Evolutionary conservation across 2,113 vertebrate species (phyloP), one percentile per base, ranked within the genome.

Genomic region (Gobio gobio): DNA sequence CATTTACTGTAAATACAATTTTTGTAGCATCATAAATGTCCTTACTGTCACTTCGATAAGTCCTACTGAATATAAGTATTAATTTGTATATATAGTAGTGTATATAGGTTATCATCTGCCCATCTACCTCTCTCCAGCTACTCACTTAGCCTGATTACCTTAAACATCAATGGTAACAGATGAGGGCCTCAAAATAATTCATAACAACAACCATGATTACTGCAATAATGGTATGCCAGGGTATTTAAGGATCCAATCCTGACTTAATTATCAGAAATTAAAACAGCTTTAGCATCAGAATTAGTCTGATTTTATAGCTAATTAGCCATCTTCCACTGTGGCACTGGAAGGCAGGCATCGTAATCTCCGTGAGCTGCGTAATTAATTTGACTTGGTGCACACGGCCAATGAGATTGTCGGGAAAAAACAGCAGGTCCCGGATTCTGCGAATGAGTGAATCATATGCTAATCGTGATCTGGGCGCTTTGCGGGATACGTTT

Each of bases 281-380:
- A 95, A 94, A 94, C 92, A 92, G 94, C 92, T 95, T 95, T 94
- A 95, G 93, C 93, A 92, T 95, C 93, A 89, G 93, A 95, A 95
- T 95, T 94, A 94, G 93, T 93, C 93, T 93, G 93, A 95, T 94
- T 94, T 94, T 94, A 94, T 94, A 92, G 94, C 93, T 95, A 95
- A 95, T 95, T 95, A 95, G 93, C 92, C 79, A 90, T 91, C 87
- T 89, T 87, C 89, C 91, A 91, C 90, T 87, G 91, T 88, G 90
- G 91, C 90, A 73, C 89, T 89, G 91, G 91, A 94, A 91, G 91
- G 89, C 91, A 82, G 78, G 91, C 87, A 85, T 87, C 90, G 89
- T 94, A 94, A 95, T 94, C 93, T 95, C 92, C 82, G 80, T 87
- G 93, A 94, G 92, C 93, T 74, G 91, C 92, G 91, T 93, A 95